Base-by-base conservation (phyloP, 2,888 invertebrate species). In the Clivina fossor region DNA sequence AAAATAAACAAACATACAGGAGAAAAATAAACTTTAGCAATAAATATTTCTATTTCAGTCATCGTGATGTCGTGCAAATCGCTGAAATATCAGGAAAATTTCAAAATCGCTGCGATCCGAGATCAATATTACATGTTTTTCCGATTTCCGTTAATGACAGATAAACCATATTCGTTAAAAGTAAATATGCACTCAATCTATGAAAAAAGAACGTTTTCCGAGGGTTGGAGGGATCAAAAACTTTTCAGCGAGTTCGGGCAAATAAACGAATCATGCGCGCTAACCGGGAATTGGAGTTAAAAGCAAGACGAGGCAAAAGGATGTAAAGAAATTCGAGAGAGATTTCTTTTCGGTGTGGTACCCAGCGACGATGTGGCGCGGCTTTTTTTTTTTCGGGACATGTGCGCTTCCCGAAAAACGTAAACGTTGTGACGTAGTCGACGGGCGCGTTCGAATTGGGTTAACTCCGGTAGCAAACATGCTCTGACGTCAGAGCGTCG, bases 401-500 rank as follows among this genome's bases (percentile, higher is more conserved):
- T n/a, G n/a, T n/a, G n/a, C n/a, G n/a, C n/a, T n/a, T n/a, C n/a
- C n/a, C n/a, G n/a, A n/a, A n/a, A n/a, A n/a, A 18, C 46, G 33
- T 46, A 35, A 35, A 35, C 30, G 19, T 46, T 28, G 37, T 49
- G 49, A 49, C 49, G 49, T 49, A 46, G 5, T 32, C n/a, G 26
- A 13, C 37, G 35, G 26, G 13, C 33, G 28, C 28, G 38, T 28
- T 30, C 38, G 49, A 49, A 49, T 37, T 49, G 20, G 49, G 49
- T 49, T 49, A 49, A 49, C 49, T 49, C 40, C 38, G 30, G 30
- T 50, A 16, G 50, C 50, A 50, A 50, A 50, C 40, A 40, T 50
- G 16, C 41, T 50, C 41, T 50, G 50, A 50, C 50, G 50, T 50
- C 50, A 50, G 40, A 30, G 40, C 38, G 41, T 30, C 41, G n/a